Base-by-base conservation (phyloP, 1,140 invertebrate species). In the Palaemon carinicauda region DNA sequence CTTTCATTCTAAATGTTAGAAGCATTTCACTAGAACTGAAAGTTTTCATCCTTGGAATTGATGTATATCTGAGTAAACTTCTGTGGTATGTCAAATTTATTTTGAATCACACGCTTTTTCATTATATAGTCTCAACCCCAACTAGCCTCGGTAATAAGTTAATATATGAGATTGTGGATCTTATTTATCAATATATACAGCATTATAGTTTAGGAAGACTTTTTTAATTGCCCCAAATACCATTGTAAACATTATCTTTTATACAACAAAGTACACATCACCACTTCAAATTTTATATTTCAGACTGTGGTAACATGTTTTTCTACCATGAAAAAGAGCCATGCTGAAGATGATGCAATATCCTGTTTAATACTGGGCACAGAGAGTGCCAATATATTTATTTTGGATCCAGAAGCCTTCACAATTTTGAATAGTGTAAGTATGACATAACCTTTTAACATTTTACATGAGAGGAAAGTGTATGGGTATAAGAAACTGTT, bases 401-500 rank as follows among this genome's bases (percentile, higher is more conserved):
- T 98, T 19, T 91, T 99, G 51, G 97, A 99, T 92, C 95, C 97
- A 1, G 95, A 96, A 91, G 96, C 95, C 4, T 97, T 97, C 91
- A 95, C 95, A 50, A 93, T 96, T 21, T 90, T 94, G 5, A 91
- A 93, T 31, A 92, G 92, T 52, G 93, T 94, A 91, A 90, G 91
- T 91, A 75, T 81, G 24, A 24, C 5, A 41, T 41, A 9, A 41
- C 41, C 12, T 5, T 12, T 9, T 41, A 41, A 41, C 41, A n/a
- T 41, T 41, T 41, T 41, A 12, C 41, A 41, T 41, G 7, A 41
- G 12, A 12, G 5, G 5, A 41, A 41, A n/a, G n/a, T n/a, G 41
- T 12, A 41, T 5, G 41, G 12, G 12, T 41, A 4, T 41, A 5
- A 41, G 41, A 41, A 41, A 41, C 1, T 41, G 41, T 41, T 41